phyloP scores from a whole-genome alignment of 2,797 vertebrate species.

The Remorina albescens region DNA sequence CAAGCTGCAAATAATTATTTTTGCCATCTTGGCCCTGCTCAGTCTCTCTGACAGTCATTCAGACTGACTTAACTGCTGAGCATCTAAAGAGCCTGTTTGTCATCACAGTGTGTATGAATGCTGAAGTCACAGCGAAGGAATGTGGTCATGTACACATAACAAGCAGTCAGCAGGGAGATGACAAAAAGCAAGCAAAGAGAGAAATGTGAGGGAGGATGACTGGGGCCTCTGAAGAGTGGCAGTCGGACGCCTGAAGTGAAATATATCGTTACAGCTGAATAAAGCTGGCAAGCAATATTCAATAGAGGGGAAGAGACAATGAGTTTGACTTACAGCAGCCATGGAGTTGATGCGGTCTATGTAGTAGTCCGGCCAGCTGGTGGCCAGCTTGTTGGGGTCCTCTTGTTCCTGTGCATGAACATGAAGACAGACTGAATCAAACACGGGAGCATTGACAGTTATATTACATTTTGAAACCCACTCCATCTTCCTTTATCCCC shows the following conservation, averaged over 20 bases:
- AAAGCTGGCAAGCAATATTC: not conserved
- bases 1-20: conserved; percentile 55
- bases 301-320: not conserved
- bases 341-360: conserved; percentile 98
- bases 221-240: conserved; percentile 36
- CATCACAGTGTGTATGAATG: conserved; percentile 72
- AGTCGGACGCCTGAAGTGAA: not conserved
- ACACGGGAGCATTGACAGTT: not conserved
- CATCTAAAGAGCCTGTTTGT: conserved; percentile 72
- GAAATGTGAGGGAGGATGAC: conserved; percentile 44
- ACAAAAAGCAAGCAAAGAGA: conserved; percentile 55
- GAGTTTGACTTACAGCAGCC: conserved; percentile 91
- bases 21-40: conserved; percentile 53
- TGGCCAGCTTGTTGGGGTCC: conserved; percentile 97
- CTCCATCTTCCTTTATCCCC: too few species aligned
- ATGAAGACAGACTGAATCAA: conserved; percentile 50
- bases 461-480: not conserved
- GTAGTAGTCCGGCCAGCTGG: conserved; percentile 99
- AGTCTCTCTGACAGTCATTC: conserved; percentile 51
- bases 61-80: conserved; percentile 62
- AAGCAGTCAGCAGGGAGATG: conserved; percentile 59
- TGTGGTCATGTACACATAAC: conserved; percentile 63
- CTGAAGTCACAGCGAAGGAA: conserved; percentile 69
- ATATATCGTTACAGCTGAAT: not conserved
- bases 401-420: conserved; percentile 92